Conservation (phyloP, 1,140 invertebrate genomes). For the Paralvinella palmiformis region DNA sequence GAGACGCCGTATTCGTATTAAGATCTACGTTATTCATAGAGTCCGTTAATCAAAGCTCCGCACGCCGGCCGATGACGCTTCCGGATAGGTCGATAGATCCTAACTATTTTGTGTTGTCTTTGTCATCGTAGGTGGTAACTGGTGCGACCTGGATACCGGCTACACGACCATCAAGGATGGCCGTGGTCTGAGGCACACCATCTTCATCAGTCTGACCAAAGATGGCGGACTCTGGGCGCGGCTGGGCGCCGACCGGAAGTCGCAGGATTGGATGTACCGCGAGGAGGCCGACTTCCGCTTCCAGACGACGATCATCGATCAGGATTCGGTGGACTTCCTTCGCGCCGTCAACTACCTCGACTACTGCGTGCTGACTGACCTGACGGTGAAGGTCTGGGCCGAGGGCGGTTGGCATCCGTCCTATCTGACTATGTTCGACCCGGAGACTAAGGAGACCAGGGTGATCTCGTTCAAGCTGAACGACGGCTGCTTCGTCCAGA, state of each 20-base stretch:
- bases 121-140: conserved; percentile 15
- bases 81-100: too few relatives aligned
- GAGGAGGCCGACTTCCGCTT: too few relatives aligned
- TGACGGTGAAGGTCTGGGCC: conserved; percentile 4
- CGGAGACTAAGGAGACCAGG: conserved; percentile 1
- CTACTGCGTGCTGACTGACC: conserved; percentile 20
- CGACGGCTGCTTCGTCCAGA: conserved; percentile 7
- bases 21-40: too few relatives aligned
- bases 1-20: too few relatives aligned
- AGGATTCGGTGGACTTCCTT: conserved; percentile 9
- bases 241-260: conserved; percentile 8
- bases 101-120: too few relatives aligned
- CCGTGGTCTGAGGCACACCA: conserved; percentile 3
- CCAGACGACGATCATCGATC: not conserved
- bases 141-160: conserved; percentile 19
- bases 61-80: too few relatives aligned
- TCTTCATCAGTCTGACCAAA: conserved; percentile 17
- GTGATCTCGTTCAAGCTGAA: conserved; percentile 4
- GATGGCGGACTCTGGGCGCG: conserved; percentile 19
- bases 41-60: too few relatives aligned
- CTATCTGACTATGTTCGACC: conserved; percentile 15
- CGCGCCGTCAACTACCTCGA: conserved; percentile 15
- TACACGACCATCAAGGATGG: conserved; percentile 14
- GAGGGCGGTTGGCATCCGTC: conserved; percentile 17
- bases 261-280: conserved; percentile 19